Evolutionary conservation across 2,888 invertebrate genomes (phyloP), one percentile per base, ranked within the genome.

Genomic region (Odontocolon sp.): DNA sequence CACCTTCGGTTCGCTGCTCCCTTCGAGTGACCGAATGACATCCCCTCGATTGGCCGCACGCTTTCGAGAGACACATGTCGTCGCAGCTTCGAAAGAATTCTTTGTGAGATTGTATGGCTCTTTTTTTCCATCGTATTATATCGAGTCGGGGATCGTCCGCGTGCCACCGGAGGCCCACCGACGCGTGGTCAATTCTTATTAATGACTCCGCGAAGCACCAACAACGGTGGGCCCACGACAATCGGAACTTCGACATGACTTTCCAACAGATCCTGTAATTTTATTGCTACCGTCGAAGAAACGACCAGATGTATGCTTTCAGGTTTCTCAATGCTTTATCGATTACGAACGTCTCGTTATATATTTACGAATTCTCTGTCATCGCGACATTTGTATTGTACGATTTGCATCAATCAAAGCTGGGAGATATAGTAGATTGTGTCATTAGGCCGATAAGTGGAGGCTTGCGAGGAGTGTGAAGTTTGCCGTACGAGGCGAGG

Each of bases 181-280:
- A 75, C 84, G 82, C 84, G 83, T 85, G 85, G 80, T 83, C 83
- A 81, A 83, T 83, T 81, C 69, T 79, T 81, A 82, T 85, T 83
- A 82, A 86, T 84, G 84, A 82, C 73, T 72, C 57, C 14, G 23
- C 16, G 45, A 74, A 70, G 75, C 81, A 64, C 75, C 73, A 70
- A 33, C 56, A 31, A 33, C 23, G 18, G 14, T 11, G 31, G 33
- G 31, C 52, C 50, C 31, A 68, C 45, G 2, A 21, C 21, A 28
- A 14, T 28, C 3, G 11, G n/a, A 4, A 52, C 9, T 66, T 31
- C 38, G 26, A 31, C 50, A 52, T 56, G 54, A 52, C 66, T 40
- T 63, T 61, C 52, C 40, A 18, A 70, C 42, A 18, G 50, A 56
- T 71, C 36, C 36, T 63, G 56, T 26, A 52, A 63, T 14, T 16